Evolutionary conservation across 1,140 invertebrate genomes (phyloP).

Genomic region (Octopus bimaculoides): DNA sequence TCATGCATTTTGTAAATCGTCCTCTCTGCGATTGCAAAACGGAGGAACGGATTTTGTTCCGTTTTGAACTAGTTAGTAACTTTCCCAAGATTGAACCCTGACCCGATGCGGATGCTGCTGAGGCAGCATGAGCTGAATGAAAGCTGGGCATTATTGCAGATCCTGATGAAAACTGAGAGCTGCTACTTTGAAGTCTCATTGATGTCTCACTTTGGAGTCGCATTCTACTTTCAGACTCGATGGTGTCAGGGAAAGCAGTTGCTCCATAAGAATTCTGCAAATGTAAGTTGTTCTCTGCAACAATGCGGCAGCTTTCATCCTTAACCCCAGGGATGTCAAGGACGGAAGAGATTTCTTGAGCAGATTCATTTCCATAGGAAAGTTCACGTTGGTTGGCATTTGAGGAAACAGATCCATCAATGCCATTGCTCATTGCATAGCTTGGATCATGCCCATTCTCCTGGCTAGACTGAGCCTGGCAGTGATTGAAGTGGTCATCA

Average conservation of each 20-base stretch:
- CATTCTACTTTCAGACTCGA: background rate
- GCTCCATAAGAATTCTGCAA: slow-evolving; percentile 3
- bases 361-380: slow-evolving; percentile 9
- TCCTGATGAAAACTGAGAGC: slow-evolving; percentile 3
- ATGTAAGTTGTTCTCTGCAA: slow-evolving; percentile 4
- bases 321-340: background rate
- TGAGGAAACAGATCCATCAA: background rate
- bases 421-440: slow-evolving; percentile 1
- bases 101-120: background rate
- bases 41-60: background rate
- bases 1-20: slow-evolving; percentile 5
- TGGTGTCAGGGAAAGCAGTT: background rate
- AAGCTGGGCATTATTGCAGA: background rate
- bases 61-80: slow-evolving; percentile 7
- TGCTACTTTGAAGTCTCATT: background rate
- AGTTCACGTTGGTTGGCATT: slow-evolving; percentile 9
- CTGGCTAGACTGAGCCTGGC: background rate
- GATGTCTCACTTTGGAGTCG: slow-evolving; percentile 3
- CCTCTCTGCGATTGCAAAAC: slow-evolving; percentile 3
- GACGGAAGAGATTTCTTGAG: background rate
- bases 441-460: background rate
- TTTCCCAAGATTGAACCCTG: slow-evolving; percentile 14
- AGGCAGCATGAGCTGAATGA: background rate
- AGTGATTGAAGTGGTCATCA: background rate
- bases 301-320: slow-evolving; percentile 6